phyloP scores from a whole-genome alignment of 2,113 vertebrate genomes.

The Eurypyga helias region DNA sequence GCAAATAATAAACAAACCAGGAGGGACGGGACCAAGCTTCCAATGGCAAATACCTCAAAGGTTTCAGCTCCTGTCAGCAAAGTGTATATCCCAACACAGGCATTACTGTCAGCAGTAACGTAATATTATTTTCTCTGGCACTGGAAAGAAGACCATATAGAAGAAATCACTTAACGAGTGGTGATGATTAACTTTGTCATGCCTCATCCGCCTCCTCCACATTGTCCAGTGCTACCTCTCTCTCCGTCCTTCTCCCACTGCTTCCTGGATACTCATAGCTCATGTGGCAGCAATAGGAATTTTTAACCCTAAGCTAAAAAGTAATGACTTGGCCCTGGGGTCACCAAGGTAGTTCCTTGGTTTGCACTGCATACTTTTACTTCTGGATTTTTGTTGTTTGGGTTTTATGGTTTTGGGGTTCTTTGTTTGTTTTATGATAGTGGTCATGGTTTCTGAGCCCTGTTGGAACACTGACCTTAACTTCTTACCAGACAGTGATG shows the following conservation, averaged over 20 bases:
- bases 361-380: background rate
- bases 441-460: background rate
- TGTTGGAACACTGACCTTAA: background rate
- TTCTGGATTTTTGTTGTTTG: background rate
- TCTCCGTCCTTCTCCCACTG: background rate
- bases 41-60: background rate
- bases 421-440: background rate
- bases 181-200: background rate
- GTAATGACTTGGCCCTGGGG: background rate
- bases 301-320: background rate
- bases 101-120: background rate
- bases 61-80: conserved; percentile 23
- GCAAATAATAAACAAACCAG: conserved; percentile 14
- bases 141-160: background rate
- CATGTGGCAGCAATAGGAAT: background rate
- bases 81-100: background rate
- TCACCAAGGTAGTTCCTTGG: background rate
- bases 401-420: too few relatives aligned
- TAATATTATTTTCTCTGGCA: background rate
- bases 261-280: background rate
- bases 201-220: background rate
- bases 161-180: background rate
- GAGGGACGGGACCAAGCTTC: background rate
- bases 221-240: background rate
- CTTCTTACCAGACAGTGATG: background rate